phyloP scores from a whole-genome alignment of 1,140 invertebrate species.

The Rhopalosiphum padi region DNA sequence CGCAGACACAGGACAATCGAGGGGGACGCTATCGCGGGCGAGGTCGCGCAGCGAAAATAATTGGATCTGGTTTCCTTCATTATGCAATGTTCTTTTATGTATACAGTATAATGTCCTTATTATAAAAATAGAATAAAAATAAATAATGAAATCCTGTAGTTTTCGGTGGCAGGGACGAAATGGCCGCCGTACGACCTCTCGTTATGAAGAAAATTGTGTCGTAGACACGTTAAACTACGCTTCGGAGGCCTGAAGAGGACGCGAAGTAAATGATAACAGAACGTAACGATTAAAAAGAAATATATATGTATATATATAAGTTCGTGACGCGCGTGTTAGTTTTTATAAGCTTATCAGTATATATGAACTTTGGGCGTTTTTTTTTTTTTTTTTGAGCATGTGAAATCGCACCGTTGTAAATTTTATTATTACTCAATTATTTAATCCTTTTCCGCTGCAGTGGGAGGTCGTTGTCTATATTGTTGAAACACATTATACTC shows the following conservation, averaged over 20 bases:
- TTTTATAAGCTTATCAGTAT: neutral
- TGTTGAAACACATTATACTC: neutral
- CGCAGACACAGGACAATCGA: neutral
- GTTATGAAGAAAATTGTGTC: neutral
- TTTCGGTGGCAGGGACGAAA: neutral
- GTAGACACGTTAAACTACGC: neutral
- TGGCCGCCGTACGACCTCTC: neutral
- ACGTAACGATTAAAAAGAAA: neutral
- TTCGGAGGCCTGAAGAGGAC: neutral
- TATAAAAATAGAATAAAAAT: constrained; percentile 25
- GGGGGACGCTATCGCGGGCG: neutral
- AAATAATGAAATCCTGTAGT: constrained; percentile 23
- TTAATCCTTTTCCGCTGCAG: no score
- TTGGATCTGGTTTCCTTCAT: constrained; percentile 41
- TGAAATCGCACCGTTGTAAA: neutral
- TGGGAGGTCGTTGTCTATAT: neutral
- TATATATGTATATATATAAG: neutral
- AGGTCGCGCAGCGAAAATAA: constrained; percentile 6
- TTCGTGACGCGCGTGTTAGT: neutral
- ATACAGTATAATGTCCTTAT: constrained; percentile 24
- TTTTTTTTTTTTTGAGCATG: neutral
- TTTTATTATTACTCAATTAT: no score
- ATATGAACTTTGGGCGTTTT: neutral
- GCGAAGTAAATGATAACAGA: neutral
- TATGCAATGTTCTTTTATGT: constrained; percentile 48